These are phyloP conservation scores for Raphicerus campestris DNA, from an alignment of 2,113 vertebrate species.

Conservation along the genomic window DNA sequence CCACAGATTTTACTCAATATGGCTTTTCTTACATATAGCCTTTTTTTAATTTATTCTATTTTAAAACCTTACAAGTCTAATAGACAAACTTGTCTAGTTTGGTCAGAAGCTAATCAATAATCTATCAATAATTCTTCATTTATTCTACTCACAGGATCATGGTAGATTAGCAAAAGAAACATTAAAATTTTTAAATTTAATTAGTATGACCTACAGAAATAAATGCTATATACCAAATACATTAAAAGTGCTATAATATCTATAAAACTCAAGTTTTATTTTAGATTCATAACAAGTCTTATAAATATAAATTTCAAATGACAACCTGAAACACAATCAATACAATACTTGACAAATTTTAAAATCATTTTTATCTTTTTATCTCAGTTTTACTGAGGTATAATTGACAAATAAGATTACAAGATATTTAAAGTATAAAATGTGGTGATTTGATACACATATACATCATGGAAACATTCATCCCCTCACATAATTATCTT, in stretches of 20 bases:
- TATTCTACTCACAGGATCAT: not conserved
- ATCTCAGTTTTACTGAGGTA: not conserved
- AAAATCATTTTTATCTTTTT: not conserved
- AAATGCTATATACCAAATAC: not conserved
- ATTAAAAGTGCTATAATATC: not conserved
- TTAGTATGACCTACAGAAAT: not conserved
- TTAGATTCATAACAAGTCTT: not conserved
- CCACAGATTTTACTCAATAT: not conserved
- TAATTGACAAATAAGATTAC: not conserved
- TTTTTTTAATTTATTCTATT: not conserved
- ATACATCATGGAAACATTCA: not conserved
- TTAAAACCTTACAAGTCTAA: not conserved
- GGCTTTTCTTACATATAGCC: not conserved
- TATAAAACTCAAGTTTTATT: conserved; percentile 22
- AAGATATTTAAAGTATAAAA: not conserved
- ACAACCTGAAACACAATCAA: not conserved
- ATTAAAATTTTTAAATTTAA: not conserved
- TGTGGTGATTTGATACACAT: not conserved
- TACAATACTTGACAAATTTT: conserved; percentile 13
- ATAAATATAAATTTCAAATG: not conserved
- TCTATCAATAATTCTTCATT: not conserved
- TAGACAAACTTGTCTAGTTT: not conserved
- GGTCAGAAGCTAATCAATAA: not conserved
- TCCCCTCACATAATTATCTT: not conserved
- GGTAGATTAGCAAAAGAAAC: not conserved